A percentile compares a stretch with the other conserved stretches of the same genome.
These are phyloP conservation scores for Odontothrips loti DNA, from an alignment of 2,888 invertebrate genomes.

Conservation along the genomic window DNA sequence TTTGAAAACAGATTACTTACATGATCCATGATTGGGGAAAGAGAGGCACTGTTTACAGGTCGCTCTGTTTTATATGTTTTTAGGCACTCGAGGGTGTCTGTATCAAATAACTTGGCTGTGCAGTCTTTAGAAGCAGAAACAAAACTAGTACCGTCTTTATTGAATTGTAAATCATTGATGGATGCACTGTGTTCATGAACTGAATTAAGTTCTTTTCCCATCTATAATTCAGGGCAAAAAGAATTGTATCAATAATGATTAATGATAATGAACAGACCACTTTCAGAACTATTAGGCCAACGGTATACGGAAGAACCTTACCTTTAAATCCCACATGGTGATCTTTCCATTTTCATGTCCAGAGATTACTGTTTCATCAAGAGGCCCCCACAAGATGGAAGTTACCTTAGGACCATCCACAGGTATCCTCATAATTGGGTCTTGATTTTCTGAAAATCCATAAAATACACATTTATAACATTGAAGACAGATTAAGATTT, in stretches of 20 bases:
- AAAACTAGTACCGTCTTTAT: conserved; percentile 90
- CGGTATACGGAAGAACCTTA: conserved; percentile 43
- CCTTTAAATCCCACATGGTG: conserved; percentile 87
- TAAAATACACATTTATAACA: neutral
- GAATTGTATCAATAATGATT: conserved; percentile 28
- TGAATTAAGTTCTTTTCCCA: conserved; percentile 73
- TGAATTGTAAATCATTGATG: conserved; percentile 96
- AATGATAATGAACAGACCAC: neutral
- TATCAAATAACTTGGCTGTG: conserved; percentile 92
- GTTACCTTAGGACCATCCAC: conserved; percentile 81
- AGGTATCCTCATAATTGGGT: conserved; percentile 73
- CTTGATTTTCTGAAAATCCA: conserved; percentile 52
- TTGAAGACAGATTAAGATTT: neutral
- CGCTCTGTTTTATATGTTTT: conserved; percentile 97
- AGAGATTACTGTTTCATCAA: conserved; percentile 86
- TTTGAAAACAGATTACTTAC: conserved; percentile 50
- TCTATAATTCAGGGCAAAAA: conserved; percentile 52
- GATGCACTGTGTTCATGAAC: conserved; percentile 77
- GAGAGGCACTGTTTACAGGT: conserved; percentile 96
- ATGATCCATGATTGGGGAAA: conserved; percentile 93
- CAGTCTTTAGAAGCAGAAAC: conserved; percentile 96
- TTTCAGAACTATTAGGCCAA: neutral
- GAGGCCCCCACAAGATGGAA: conserved; percentile 87
- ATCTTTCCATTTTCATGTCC: conserved; percentile 94
- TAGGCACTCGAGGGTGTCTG: conserved; percentile 74